Conservation (phyloP, 2,888 invertebrate species). For the Eucera pruinosa region DNA sequence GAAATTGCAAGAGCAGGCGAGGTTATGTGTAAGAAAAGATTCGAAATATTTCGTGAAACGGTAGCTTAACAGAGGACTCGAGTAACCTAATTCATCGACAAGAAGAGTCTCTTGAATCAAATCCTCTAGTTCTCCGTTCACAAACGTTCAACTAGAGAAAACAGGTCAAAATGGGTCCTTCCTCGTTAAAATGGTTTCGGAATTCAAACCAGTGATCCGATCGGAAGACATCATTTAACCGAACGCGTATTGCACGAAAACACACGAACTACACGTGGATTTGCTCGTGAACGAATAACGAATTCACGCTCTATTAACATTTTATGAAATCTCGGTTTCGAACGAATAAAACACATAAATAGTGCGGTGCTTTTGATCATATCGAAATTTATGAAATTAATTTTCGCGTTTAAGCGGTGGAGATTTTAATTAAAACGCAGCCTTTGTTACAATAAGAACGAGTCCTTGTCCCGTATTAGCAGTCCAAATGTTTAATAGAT, state of each 20-base stretch:
- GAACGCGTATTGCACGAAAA: not conserved
- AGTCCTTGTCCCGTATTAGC: not conserved
- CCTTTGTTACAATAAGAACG: not conserved
- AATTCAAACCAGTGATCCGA: constrained; percentile 3
- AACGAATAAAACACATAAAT: not conserved
- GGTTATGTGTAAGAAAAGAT: too few species aligned
- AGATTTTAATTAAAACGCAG: constrained; percentile 21
- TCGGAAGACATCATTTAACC: constrained; percentile 12
- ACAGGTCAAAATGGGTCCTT: not conserved
- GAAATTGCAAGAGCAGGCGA: not conserved
- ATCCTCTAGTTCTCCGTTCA: not conserved
- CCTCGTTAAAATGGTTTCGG: constrained; percentile 8
- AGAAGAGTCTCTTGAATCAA: constrained; percentile 11
- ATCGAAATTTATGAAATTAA: constrained; percentile 12
- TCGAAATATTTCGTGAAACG: constrained; percentile 30
- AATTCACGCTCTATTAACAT: constrained; percentile 10
- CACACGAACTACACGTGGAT: not conserved
- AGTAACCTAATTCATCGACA: constrained; percentile 14
- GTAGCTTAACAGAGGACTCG: not conserved
- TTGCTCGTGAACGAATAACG: too few species aligned
- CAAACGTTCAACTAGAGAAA: constrained; percentile 4
- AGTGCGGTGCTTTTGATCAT: constrained; percentile 3
- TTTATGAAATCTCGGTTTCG: constrained; percentile 2
- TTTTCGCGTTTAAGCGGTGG: not conserved
- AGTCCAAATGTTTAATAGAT: not conserved